A percentile compares a stretch with the other conserved stretches of the same genome.
phyloP scores from a whole-genome alignment of 2,797 vertebrate genomes.

The Sebastes jordani region DNA sequence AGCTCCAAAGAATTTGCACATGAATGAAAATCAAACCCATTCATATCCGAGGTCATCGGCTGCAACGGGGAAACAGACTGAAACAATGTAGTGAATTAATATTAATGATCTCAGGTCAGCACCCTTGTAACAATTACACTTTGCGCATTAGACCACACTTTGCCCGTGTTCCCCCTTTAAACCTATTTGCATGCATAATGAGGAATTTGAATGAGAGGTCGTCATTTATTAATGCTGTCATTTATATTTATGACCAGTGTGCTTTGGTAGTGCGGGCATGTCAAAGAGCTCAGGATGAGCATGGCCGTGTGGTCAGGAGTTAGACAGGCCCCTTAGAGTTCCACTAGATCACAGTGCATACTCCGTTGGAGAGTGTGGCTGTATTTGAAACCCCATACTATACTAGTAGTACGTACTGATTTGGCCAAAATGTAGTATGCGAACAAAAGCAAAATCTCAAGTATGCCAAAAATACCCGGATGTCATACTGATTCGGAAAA shows the following conservation, averaged over 20 bases:
- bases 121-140: constrained; percentile 69
- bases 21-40: constrained; percentile 61
- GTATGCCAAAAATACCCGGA: no score
- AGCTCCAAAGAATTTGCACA: constrained; percentile 47
- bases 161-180: constrained; percentile 54
- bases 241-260: constrained; percentile 77
- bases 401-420: no score
- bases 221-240: constrained; percentile 78
- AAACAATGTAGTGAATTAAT: constrained; percentile 73
- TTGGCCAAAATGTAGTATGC: no score
- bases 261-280: constrained; percentile 18
- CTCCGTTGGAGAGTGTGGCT: not conserved
- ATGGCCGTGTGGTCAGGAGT: not conserved
- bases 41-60: constrained; percentile 52
- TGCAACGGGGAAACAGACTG: constrained; percentile 8
- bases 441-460: no score
- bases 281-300: constrained; percentile 25
- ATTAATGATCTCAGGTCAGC: constrained; percentile 70
- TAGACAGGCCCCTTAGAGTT: not conserved
- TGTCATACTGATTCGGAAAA: no score
- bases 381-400: no score
- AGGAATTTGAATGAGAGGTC: constrained; percentile 62
- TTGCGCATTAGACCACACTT: constrained; percentile 55
- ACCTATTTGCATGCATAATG: constrained; percentile 76
- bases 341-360: not conserved